phyloP scores from a whole-genome alignment of 2,113 vertebrate species.

The Piaya cayana region DNA sequence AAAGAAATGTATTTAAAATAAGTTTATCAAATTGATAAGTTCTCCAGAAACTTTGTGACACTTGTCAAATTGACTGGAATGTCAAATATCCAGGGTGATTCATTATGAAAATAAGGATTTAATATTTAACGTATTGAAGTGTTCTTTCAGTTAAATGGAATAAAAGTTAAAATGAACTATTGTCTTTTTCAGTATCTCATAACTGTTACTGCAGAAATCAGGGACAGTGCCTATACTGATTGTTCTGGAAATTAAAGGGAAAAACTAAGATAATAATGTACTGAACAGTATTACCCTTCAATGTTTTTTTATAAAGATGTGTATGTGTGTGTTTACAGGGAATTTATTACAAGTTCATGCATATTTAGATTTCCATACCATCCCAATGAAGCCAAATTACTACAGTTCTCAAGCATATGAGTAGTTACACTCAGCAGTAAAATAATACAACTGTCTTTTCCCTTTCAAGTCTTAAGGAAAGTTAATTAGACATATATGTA shows the following conservation, averaged over 20 bases:
- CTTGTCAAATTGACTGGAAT: neutral
- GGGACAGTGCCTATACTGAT: neutral
- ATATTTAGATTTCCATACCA: neutral
- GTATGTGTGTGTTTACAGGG: accelerated
- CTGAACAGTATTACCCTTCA: neutral
- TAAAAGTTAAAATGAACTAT: neutral
- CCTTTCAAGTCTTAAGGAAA: neutral
- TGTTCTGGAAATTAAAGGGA: neutral
- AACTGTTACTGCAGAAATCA: neutral
- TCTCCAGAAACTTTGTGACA: neutral
- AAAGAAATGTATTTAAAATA: neutral
- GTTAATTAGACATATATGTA: neutral
- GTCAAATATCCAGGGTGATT: neutral
- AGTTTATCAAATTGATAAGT: neutral
- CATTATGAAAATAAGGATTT: neutral
- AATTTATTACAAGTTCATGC: neutral
- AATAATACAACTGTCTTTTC: neutral
- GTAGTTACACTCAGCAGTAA: neutral
- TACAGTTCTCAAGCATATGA: neutral
- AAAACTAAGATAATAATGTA: neutral
- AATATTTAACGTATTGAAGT: neutral
- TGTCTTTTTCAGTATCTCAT: neutral
- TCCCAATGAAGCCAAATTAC: neutral
- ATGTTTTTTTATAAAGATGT: neutral
- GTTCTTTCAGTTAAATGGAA: neutral